A percentile compares a stretch with the other conserved stretches of the same genome.
Evolutionary conservation across 1,140 invertebrate genomes (phyloP).

Genomic region (Drosophila lowei): DNA sequence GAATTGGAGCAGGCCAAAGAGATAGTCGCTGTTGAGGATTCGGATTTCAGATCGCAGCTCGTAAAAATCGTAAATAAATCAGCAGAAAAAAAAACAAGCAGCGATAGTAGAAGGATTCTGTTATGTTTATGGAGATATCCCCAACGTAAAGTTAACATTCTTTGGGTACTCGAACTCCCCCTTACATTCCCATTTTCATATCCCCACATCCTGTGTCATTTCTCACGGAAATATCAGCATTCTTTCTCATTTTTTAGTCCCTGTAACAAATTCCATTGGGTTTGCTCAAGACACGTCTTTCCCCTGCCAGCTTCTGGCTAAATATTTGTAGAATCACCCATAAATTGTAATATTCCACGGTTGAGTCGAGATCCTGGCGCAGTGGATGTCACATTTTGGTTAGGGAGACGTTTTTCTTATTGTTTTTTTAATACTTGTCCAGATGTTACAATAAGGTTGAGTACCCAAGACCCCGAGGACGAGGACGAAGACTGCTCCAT

Average conservation of each 20-base stretch:
- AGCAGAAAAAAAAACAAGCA: not conserved
- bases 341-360: slow-evolving; percentile 73
- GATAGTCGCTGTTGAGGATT: slow-evolving; percentile 35
- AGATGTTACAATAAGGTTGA: slow-evolving; percentile 57
- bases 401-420: slow-evolving; percentile 31
- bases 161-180: not conserved
- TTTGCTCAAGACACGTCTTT: slow-evolving; percentile 53
- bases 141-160: slow-evolving; percentile 31
- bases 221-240: slow-evolving; percentile 65
- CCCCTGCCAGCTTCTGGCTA: slow-evolving; percentile 50
- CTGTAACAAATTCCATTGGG: slow-evolving; percentile 69
- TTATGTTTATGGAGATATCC: slow-evolving; percentile 8
- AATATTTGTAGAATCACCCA: slow-evolving; percentile 51
- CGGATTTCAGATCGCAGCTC: slow-evolving; percentile 52
- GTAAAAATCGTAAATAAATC: slow-evolving; percentile 62
- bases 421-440: slow-evolving; percentile 63
- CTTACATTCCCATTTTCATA: not conserved
- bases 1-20: slow-evolving; percentile 31
- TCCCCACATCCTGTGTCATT: slow-evolving; percentile 47
- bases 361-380: slow-evolving; percentile 58
- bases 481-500: slow-evolving; percentile 30
- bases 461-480: slow-evolving; percentile 3
- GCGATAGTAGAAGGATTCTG: slow-evolving; percentile 44
- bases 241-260: slow-evolving; percentile 21
- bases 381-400: slow-evolving; percentile 44